Evolutionary conservation across 2,888 invertebrate species (phyloP).

Genomic region (Heliconius sara): DNA sequence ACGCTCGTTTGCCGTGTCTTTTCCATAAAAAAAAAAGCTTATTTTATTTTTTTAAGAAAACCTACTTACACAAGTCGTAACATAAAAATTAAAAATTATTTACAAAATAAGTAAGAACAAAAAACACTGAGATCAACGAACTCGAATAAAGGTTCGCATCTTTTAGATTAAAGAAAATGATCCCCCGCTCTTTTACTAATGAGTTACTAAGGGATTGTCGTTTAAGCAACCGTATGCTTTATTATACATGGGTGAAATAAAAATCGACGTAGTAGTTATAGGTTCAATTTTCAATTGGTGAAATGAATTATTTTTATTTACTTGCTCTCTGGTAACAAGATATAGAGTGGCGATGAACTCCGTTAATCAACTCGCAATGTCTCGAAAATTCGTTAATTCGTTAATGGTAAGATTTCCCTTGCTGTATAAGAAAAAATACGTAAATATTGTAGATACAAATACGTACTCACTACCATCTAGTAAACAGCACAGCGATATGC

Average conservation of each 20-base stretch:
- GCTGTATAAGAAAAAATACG: no score
- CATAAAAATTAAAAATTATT: background rate
- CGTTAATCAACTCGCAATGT: background rate
- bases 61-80: background rate
- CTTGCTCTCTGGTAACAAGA: background rate
- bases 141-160: constrained; percentile 6
- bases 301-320: no score
- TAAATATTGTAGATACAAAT: no score
- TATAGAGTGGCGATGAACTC: background rate
- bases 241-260: background rate
- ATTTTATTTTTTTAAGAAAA: background rate
- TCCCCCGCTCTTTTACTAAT: constrained; percentile 19
- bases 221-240: constrained; percentile 10
- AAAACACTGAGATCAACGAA: constrained; percentile 6
- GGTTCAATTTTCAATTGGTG: no score
- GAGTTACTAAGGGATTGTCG: constrained; percentile 15
- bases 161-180: constrained; percentile 16
- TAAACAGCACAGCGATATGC: background rate
- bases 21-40: no score
- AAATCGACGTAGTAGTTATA: no score
- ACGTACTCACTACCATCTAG: background rate
- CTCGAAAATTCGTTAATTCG: no score
- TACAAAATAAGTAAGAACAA: background rate
- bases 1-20: no score
- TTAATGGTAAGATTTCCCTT: no score